Evolutionary conservation across 2,888 invertebrate species (phyloP).

Genomic region (Protula sp.): DNA sequence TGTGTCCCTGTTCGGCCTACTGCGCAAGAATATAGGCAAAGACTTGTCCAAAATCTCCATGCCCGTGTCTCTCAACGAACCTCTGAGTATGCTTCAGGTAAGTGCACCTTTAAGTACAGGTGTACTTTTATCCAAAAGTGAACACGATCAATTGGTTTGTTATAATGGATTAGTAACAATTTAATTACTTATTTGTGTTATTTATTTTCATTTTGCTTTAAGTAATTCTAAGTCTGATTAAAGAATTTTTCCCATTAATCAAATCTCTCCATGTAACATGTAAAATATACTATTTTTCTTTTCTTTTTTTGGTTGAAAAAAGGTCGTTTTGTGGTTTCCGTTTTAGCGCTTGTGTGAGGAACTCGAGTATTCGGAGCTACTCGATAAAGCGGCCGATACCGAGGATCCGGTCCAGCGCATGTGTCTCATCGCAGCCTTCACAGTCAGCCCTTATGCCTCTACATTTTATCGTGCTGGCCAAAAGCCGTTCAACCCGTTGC

Average conservation of each 20-base stretch:
- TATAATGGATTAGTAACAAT: not conserved
- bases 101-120: too few relatives aligned
- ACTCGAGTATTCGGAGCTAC: slow-evolving; percentile 73
- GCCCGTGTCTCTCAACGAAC: slow-evolving; percentile 81
- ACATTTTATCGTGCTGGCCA: slow-evolving; percentile 70
- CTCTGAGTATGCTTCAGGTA: slow-evolving; percentile 73
- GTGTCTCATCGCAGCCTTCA: slow-evolving; percentile 74
- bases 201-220: slow-evolving; percentile 13
- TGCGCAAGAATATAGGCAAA: slow-evolving; percentile 82
- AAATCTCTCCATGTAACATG: too few relatives aligned
- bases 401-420: slow-evolving; percentile 67
- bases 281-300: not conserved
- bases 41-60: slow-evolving; percentile 79
- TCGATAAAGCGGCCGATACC: slow-evolving; percentile 69
- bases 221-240: too few relatives aligned
- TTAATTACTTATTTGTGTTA: slow-evolving; percentile 4
- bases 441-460: slow-evolving; percentile 73
- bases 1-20: slow-evolving; percentile 59
- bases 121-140: too few relatives aligned
- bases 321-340: too few relatives aligned
- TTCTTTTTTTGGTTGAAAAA: not conserved
- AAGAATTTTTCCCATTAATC: too few relatives aligned
- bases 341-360: slow-evolving; percentile 79
- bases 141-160: too few relatives aligned
- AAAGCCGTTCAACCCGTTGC: slow-evolving; percentile 78